phyloP scores from a whole-genome alignment of 1,140 invertebrate species.

The Drosophila sechellia region DNA sequence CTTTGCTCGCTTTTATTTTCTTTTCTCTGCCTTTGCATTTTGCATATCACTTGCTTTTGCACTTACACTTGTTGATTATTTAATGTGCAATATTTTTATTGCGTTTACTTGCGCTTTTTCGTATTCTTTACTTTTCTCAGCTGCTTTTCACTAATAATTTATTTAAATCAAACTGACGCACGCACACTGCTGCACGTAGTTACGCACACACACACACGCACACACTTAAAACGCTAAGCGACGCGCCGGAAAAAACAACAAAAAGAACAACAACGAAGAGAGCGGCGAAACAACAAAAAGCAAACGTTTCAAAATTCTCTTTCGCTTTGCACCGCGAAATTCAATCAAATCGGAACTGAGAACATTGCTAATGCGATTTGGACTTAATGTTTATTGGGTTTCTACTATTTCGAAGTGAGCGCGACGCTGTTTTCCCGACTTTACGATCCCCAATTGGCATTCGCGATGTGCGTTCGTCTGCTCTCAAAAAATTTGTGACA shows the following conservation, averaged over 20 bases:
- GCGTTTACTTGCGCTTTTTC: conserved; percentile 38
- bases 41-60: conserved; percentile 14
- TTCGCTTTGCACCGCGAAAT: conserved; percentile 5
- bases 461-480: not conserved
- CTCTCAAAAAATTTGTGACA: not conserved
- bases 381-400: conserved; percentile 5
- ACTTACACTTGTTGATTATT: conserved; percentile 57
- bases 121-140: conserved; percentile 32
- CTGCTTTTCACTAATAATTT: conserved; percentile 62
- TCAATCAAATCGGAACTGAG: conserved; percentile 7
- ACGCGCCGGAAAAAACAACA: conserved; percentile 39
- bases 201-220: conserved; percentile 23
- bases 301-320: conserved; percentile 5
- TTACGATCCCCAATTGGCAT: not conserved
- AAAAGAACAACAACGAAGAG: conserved; percentile 21
- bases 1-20: conserved; percentile 16
- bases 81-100: conserved; percentile 5
- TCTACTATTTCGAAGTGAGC: not conserved
- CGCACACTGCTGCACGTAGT: conserved; percentile 18
- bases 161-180: conserved; percentile 48
- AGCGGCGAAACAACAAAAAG: conserved; percentile 28
- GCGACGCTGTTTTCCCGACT: not conserved
- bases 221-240: not conserved
- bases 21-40: conserved; percentile 32
- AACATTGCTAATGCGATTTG: not conserved